A percentile compares a stretch with the other conserved stretches of the same genome.
Conservation (phyloP, 2,888 invertebrate species). For the Sphinx pinastri region DNA sequence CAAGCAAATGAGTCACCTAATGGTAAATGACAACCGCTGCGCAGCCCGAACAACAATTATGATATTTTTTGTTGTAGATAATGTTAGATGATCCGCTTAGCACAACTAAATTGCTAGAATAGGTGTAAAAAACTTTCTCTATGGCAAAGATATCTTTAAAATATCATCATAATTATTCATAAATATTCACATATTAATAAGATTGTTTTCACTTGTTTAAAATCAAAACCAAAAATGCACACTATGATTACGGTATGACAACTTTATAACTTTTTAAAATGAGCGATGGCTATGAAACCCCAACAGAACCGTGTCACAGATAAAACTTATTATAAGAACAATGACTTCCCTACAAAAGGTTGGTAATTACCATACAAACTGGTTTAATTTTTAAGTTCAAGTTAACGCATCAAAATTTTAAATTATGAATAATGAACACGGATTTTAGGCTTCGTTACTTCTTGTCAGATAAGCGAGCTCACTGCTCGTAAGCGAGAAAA, state of each 20-base stretch:
- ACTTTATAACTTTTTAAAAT: conserved; percentile 11
- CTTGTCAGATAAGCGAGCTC: conserved; percentile 61
- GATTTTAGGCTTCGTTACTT: conserved; percentile 76
- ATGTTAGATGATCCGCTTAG: neutral
- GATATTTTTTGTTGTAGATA: neutral
- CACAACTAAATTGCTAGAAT: neutral
- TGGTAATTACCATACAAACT: conserved; percentile 71
- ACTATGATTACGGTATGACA: conserved; percentile 12
- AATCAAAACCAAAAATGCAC: conserved; percentile 3
- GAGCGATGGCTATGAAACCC: conserved; percentile 22
- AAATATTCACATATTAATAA: conserved; percentile 18
- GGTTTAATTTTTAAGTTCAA: conserved; percentile 63
- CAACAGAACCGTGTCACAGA: conserved; percentile 27
- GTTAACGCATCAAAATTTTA: conserved; percentile 66
- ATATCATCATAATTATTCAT: conserved; percentile 7
- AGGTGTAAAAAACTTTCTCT: neutral
- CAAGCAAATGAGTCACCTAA: too few relatives aligned
- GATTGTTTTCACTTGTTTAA: conserved; percentile 12
- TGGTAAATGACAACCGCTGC: too few relatives aligned
- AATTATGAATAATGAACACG: conserved; percentile 76
- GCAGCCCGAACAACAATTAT: too few relatives aligned
- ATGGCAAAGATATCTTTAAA: neutral
- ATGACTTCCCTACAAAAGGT: conserved; percentile 61
- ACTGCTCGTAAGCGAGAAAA: conserved; percentile 49
- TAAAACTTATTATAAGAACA: conserved; percentile 49